Evolutionary conservation across 2,888 invertebrate genomes (phyloP), one percentile per base, ranked within the genome.

Genomic region (Microctonus brassicae): DNA sequence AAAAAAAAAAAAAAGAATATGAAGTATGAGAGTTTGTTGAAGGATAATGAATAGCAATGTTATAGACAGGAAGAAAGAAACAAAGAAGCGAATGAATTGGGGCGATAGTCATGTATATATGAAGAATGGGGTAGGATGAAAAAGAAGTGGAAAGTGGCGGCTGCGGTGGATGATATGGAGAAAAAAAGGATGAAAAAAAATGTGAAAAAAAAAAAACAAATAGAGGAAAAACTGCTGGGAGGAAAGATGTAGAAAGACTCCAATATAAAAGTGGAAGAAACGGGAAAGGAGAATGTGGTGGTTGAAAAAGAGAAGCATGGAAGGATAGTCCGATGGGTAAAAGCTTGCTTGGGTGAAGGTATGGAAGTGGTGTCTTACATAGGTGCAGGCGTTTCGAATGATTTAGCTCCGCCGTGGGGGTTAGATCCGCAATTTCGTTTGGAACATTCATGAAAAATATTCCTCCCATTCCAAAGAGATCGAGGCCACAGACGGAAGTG

Each of bases 391-490:
- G 78, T 80, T 80, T 82, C 83, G 83, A 84, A 84, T 84, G 84
- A 84, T 84, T 84, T 84, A 84, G 80, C 81, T 81, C 75, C 81
- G 80, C 82, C 83, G 80, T 81, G 84, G 84, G 66, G 85, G 84
- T 85, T 85, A 85, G 84, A 86, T 84, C 82, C 81, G 84, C 86
- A 84, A 86, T 86, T 86, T 86, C 84, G 83, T 85, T 86, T 85
- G 85, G 84, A 47, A 86, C 84, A 86, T 86, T 85, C 85, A 86
- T 86, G 86, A 86, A 85, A 85, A 86, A 86, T 85, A 85, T 86
- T 83, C 83, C 79, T 77, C 63, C 75, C 65, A 29, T 53, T 65
- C 74, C 77, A 77, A 17, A 20, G 7, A 47, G 47, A 47, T 47
- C 47, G 47, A 47, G 47, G 17, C 7, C 17, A 47, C 17, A 47